phyloP scores from a whole-genome alignment of 2,113 vertebrate genomes.

The Crotalus helleri region DNA sequence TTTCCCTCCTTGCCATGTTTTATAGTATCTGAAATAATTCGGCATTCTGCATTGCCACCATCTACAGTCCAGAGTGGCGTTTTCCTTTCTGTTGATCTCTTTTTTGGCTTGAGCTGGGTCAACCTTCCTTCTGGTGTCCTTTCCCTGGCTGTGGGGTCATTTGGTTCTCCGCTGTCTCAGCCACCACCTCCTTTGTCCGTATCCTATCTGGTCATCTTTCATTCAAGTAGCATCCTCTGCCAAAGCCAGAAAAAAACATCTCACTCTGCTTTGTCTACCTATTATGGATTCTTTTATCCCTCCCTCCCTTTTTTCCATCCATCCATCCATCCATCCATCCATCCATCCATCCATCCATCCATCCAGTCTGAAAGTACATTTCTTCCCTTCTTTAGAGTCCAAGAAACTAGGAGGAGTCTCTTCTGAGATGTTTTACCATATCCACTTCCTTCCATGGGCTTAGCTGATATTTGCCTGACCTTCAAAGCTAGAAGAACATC shows the following conservation, averaged over 20 bases:
- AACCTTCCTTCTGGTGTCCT: not conserved
- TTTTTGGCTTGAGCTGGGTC: not conserved
- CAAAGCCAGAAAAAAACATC: not conserved
- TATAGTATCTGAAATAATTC: not conserved
- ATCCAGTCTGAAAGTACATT: too few relatives aligned
- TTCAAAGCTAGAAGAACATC: too few relatives aligned
- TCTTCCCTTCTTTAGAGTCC: too few relatives aligned
- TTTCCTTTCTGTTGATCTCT: not conserved
- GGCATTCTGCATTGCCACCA: not conserved
- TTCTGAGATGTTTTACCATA: too few relatives aligned
- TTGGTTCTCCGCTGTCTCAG: not conserved
- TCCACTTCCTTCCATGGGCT: too few relatives aligned
- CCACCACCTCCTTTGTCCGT: not conserved
- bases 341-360: too few relatives aligned
- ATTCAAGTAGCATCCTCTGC: not conserved
- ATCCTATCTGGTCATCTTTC: not conserved
- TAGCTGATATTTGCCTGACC: too few relatives aligned
- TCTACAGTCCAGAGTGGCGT: not conserved
- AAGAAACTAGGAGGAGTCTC: too few relatives aligned
- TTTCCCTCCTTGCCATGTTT: not conserved
- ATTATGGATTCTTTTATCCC: not conserved
- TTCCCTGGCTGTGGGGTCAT: not conserved
- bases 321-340: too few relatives aligned
- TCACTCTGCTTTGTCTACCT: not conserved
- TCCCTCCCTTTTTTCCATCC: too few relatives aligned